Conservation (phyloP, 2,113 vertebrate species). For the Indicator indicator region DNA sequence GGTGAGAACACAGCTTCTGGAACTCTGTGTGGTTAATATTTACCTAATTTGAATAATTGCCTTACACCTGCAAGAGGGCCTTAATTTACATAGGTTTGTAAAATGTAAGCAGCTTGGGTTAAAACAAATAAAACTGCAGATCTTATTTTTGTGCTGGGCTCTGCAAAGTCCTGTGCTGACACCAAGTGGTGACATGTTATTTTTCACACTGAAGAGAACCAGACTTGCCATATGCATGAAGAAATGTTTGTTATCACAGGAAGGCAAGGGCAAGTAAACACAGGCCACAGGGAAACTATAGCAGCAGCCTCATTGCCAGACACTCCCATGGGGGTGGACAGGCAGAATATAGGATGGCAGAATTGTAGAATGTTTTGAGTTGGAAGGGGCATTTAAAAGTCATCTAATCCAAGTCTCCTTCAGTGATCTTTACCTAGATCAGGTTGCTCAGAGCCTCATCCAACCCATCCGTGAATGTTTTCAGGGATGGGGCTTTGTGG, state of each 20-base stretch:
- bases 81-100: background rate
- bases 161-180: slow-evolving; percentile 44
- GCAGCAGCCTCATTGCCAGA: background rate
- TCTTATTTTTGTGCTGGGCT: background rate
- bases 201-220: background rate
- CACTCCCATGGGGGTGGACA: accelerated
- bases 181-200: slow-evolving; percentile 42
- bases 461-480: no score
- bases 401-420: no score
- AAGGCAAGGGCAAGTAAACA: background rate
- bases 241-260: accelerated
- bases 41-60: background rate
- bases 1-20: background rate
- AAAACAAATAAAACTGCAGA: background rate
- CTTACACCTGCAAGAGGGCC: background rate
- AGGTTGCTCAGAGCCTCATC: no score
- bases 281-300: no score
- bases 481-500: no score
- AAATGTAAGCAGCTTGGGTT: background rate
- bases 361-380: no score
- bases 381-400: no score
- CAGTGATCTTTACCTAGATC: no score
- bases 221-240: background rate
- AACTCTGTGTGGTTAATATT: background rate
- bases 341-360: no score